Conservation (phyloP, 2,797 vertebrate species). For the Heteromormyrus szaboi region DNA sequence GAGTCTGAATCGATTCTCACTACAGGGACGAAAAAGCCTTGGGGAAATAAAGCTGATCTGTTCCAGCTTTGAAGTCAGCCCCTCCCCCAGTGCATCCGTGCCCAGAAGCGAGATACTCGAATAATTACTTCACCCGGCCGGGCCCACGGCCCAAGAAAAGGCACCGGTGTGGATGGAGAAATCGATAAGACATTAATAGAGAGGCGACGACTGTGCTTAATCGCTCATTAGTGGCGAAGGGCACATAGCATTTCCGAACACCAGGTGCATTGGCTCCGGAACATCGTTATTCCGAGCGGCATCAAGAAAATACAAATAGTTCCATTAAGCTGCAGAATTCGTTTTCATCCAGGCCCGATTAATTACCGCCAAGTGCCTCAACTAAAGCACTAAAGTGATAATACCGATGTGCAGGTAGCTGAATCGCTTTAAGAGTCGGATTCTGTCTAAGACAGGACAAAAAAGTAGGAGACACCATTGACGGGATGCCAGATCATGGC, state of each 20-base stretch:
- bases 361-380: neutral
- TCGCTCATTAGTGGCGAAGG: slow-evolving; percentile 31
- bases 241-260: neutral
- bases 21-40: neutral
- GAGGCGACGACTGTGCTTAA: slow-evolving; percentile 32
- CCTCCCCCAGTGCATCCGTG: neutral
- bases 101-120: slow-evolving; percentile 18
- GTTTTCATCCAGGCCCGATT: neutral
- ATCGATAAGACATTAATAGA: slow-evolving; percentile 38
- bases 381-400: neutral
- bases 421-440: neutral
- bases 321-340: neutral
- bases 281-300: neutral
- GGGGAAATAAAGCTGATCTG: neutral
- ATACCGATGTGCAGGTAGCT: neutral
- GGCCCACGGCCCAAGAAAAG: slow-evolving; percentile 37
- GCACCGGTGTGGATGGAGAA: slow-evolving; percentile 44
- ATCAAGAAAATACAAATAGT: neutral
- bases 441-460: neutral
- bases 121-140: slow-evolving; percentile 49
- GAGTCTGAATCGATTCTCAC: neutral
- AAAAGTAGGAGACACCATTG: neutral
- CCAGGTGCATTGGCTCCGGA: neutral
- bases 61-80: neutral
- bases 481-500: neutral